phyloP scores from a whole-genome alignment of 1,140 invertebrate species.

The Cryptotermes secundus region DNA sequence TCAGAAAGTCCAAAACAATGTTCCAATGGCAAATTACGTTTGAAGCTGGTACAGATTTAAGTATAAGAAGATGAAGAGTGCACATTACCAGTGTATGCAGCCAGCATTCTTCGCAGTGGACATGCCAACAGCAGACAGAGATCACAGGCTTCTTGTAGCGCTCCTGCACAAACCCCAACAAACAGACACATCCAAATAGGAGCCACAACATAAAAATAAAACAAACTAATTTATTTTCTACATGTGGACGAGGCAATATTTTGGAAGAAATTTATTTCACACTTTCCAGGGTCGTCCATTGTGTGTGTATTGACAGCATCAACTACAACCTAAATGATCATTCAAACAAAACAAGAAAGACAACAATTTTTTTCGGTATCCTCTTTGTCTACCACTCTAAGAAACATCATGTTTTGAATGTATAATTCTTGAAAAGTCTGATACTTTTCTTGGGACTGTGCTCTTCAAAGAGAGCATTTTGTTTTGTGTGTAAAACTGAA shows the following conservation, averaged over 20 bases:
- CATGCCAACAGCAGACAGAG: conserved; percentile 95
- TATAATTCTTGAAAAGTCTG: neutral
- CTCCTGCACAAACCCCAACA: conserved; percentile 53
- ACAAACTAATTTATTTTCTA: neutral
- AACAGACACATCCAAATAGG: conserved; percentile 37
- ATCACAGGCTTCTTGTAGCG: conserved; percentile 84
- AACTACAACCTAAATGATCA: neutral
- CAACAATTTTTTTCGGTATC: neutral
- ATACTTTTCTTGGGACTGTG: neutral
- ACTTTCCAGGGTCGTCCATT: neutral
- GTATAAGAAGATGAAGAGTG: too few relatives aligned
- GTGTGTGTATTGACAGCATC: neutral
- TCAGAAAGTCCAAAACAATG: neutral
- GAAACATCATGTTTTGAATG: neutral
- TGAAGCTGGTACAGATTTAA: neutral
- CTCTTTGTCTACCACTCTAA: neutral
- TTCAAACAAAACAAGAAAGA: neutral
- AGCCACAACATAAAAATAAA: neutral
- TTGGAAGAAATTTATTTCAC: neutral
- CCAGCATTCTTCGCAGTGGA: conserved; percentile 94
- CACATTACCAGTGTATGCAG: conserved; percentile 72
- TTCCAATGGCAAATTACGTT: neutral
- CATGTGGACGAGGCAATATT: neutral
- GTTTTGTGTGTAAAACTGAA: neutral
- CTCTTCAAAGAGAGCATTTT: neutral